Conservation (phyloP, 2,888 invertebrate genomes). For the Ormia ochracea region DNA sequence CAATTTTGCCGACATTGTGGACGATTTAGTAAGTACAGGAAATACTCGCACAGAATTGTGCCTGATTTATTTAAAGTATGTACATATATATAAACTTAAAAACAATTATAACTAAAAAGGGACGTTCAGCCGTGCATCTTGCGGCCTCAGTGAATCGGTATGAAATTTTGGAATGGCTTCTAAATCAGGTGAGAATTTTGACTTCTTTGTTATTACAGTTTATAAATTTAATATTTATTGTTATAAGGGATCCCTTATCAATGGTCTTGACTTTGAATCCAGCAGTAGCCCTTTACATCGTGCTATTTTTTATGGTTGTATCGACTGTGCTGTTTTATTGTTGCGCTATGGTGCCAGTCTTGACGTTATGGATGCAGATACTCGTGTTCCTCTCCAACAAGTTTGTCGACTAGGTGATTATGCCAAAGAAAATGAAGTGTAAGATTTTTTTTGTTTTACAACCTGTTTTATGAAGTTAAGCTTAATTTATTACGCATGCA, state of each 20-base stretch:
- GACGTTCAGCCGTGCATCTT: slow-evolving; percentile 87
- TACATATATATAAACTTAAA: not conserved
- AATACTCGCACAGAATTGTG: not conserved
- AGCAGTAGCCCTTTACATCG: slow-evolving; percentile 88
- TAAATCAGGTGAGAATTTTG: slow-evolving; percentile 77
- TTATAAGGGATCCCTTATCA: slow-evolving; percentile 72
- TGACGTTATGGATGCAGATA: slow-evolving; percentile 73
- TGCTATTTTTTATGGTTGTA: slow-evolving; percentile 88
- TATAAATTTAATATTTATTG: too few species aligned
- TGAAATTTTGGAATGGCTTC: slow-evolving; percentile 84
- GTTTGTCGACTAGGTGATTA: slow-evolving; percentile 77
- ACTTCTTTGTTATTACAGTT: not conserved
- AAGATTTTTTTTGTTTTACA: slow-evolving; percentile 12
- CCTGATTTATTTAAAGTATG: too few species aligned
- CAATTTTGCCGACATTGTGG: slow-evolving; percentile 80
- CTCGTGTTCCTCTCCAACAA: slow-evolving; percentile 72
- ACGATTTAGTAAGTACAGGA: slow-evolving; percentile 78
- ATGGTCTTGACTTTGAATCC: slow-evolving; percentile 76
- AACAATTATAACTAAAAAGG: slow-evolving; percentile 74
- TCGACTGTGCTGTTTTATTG: slow-evolving; percentile 84
- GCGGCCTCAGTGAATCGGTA: slow-evolving; percentile 85
- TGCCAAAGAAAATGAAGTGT: slow-evolving; percentile 44
- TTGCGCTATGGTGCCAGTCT: slow-evolving; percentile 80
- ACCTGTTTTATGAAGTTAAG: not conserved
- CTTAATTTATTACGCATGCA: slow-evolving; percentile 24